phyloP scores from a whole-genome alignment of 2,888 invertebrate species.

The Pseudococcus viburni region DNA sequence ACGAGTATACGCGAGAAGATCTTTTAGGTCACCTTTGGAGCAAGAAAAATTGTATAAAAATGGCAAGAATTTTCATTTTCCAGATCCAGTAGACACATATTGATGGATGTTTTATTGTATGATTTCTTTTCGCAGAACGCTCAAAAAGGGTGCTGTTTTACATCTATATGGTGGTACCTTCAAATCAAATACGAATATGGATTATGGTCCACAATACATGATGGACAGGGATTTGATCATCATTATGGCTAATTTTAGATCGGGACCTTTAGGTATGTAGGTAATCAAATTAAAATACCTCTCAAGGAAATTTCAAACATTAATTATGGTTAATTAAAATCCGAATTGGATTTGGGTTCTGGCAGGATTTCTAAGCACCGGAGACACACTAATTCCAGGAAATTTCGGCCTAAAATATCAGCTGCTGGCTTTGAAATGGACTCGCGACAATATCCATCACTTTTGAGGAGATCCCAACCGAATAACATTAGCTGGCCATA shows the following conservation, averaged over 20 bases:
- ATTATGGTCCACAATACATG: conserved; percentile 25
- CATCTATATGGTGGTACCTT: conserved; percentile 21
- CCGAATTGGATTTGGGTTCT: not conserved
- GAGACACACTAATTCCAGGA: not conserved
- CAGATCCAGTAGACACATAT: too few species aligned
- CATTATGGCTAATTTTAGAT: conserved; percentile 11
- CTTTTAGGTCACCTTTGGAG: too few species aligned
- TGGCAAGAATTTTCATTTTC: too few species aligned
- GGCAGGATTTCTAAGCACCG: conserved; percentile 8
- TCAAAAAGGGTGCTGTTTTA: conserved; percentile 24
- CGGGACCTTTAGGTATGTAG: not conserved
- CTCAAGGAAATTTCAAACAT: too few species aligned
- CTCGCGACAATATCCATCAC: not conserved
- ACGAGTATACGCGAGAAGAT: too few species aligned
- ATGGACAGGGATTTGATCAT: not conserved
- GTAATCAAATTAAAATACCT: not conserved
- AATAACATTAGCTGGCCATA: conserved; percentile 65
- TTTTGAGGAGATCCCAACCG: conserved; percentile 66
- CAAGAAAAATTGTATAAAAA: too few species aligned
- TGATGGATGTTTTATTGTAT: not conserved
- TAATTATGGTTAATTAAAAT: too few species aligned
- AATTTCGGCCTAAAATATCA: conserved; percentile 15
- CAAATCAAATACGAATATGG: not conserved
- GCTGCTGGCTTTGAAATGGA: not conserved
- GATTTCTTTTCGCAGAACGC: not conserved